Evolutionary conservation across 2,888 invertebrate species (phyloP).

Genomic region (Pyrocoelia pectoralis): DNA sequence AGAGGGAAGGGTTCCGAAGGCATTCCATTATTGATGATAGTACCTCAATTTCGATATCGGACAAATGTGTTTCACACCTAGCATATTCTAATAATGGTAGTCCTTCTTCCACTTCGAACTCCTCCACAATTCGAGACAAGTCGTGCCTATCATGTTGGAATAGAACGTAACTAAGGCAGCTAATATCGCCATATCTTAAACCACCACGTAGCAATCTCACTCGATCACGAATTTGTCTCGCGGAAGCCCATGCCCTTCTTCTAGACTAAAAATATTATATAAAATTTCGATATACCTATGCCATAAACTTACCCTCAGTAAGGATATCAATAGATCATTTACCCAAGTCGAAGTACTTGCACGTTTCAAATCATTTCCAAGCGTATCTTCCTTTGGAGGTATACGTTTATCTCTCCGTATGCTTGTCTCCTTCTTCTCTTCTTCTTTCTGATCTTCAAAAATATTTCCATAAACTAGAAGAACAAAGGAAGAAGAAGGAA

Average conservation of each 20-base stretch:
- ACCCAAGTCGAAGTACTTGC: slow-evolving; percentile 90
- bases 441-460: no score
- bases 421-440: no score
- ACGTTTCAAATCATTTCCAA: slow-evolving; percentile 83
- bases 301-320: slow-evolving; percentile 66
- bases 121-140: slow-evolving; percentile 64
- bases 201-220: slow-evolving; percentile 78
- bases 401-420: no score
- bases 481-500: slow-evolving; percentile 44
- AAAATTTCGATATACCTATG: background rate
- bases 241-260: slow-evolving; percentile 67
- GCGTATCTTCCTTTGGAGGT: slow-evolving; percentile 57
- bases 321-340: slow-evolving; percentile 84
- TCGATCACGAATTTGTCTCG: slow-evolving; percentile 62
- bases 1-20: slow-evolving; percentile 76
- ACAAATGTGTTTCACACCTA: slow-evolving; percentile 70
- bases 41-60: slow-evolving; percentile 79
- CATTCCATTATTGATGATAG: slow-evolving; percentile 77
- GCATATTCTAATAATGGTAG: slow-evolving; percentile 59
- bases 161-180: slow-evolving; percentile 81
- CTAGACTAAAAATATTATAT: slow-evolving; percentile 65
- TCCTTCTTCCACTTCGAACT: slow-evolving; percentile 79
- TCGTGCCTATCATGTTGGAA: slow-evolving; percentile 80
- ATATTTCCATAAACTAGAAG: slow-evolving; percentile 73
- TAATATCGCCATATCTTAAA: slow-evolving; percentile 74